phyloP scores from a whole-genome alignment of 2,113 vertebrate species.

The Rhodinocichla rosea region DNA sequence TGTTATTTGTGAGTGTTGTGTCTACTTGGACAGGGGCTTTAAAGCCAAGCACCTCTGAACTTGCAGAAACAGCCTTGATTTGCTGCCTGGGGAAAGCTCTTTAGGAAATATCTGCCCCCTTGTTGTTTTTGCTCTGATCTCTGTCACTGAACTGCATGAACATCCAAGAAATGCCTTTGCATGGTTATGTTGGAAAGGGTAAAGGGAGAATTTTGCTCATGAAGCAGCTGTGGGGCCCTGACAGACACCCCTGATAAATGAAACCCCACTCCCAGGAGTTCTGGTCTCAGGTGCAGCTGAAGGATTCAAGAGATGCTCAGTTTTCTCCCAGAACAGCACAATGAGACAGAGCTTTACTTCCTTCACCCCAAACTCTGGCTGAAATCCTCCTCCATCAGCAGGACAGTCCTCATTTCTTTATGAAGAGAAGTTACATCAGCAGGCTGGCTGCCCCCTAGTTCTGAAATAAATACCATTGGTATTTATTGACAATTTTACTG shows the following conservation, averaged over 20 bases:
- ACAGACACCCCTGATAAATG: not conserved
- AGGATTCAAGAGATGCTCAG: not conserved
- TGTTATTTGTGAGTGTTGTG: not conserved
- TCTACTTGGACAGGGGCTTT: not conserved
- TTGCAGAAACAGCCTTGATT: not conserved
- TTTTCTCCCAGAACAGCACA: not conserved
- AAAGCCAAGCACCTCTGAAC: not conserved
- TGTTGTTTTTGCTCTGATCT: not conserved
- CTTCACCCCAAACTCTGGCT: not conserved
- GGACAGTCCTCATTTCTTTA: not conserved
- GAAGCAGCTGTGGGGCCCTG: not conserved
- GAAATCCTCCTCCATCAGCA: not conserved
- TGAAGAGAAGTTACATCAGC: not conserved
- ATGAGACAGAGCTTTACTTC: not conserved
- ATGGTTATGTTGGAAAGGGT: not conserved
- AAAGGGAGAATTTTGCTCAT: not conserved
- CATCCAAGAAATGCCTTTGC: not conserved
- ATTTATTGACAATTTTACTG: not conserved
- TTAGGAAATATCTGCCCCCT: not conserved
- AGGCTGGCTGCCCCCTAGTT: not conserved
- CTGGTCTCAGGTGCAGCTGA: not conserved
- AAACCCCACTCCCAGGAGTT: not conserved
- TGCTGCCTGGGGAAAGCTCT: not conserved
- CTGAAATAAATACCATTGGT: not conserved
- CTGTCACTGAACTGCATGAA: not conserved